Percentiles rank a stretch among this genome's conserved stretches.
Conservation (phyloP, 30 jellyfish, hydroid and myxozoan genomes). For the Aurelia aurita complex sp. Pacific region DNA sequence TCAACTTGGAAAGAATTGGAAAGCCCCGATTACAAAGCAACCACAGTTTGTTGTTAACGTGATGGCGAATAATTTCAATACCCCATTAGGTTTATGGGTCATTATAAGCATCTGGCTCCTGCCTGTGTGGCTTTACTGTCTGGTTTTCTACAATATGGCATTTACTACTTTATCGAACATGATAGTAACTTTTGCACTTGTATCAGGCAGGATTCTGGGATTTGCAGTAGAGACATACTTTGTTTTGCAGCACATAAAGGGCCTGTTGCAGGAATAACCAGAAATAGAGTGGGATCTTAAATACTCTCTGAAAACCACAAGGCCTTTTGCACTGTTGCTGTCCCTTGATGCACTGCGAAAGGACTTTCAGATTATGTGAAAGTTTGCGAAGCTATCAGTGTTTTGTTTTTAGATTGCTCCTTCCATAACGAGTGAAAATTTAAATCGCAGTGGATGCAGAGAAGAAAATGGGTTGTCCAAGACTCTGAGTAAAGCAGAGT, state of each 20-base stretch:
- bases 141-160: neutral
- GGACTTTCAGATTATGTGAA: no score
- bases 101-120: slow-evolving; percentile 61
- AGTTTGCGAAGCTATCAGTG: no score
- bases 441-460: no score
- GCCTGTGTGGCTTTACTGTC: slow-evolving; percentile 66
- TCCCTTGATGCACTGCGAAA: no score
- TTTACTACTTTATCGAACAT: neutral
- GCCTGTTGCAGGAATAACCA: slow-evolving; percentile 14
- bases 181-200: neutral
- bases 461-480: no score
- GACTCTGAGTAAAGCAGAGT: no score
- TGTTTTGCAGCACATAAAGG: slow-evolving; percentile 35
- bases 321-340: no score
- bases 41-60: slow-evolving; percentile 42
- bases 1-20: slow-evolving; percentile 73
- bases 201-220: slow-evolving; percentile 37
- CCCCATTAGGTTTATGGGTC: slow-evolving; percentile 53
- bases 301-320: no score
- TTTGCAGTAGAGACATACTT: slow-evolving; percentile 50
- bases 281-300: neutral
- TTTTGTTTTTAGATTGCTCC: no score
- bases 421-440: no score
- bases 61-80: slow-evolving; percentile 54
- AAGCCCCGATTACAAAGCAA: slow-evolving; percentile 25